Percentiles rank a stretch among this genome's conserved stretches.
Conservation (phyloP, 1,140 invertebrate genomes). For the Orussus abietinus region DNA sequence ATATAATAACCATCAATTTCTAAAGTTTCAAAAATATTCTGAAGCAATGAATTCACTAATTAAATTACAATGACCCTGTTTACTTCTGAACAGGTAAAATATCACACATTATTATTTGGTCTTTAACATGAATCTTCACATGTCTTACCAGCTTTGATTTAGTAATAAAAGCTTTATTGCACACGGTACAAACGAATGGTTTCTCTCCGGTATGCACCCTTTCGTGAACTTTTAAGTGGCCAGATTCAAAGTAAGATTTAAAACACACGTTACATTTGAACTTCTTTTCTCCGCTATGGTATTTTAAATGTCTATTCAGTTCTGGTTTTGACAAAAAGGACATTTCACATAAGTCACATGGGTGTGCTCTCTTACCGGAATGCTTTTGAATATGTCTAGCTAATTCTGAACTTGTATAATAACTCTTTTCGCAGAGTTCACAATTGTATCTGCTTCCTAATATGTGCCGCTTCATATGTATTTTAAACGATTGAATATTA, state of each 20-base stretch:
- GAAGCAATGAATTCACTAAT: too few relatives aligned
- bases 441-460: conserved; percentile 26
- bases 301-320: conserved; percentile 33
- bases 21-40: too few relatives aligned
- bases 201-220: conserved; percentile 53
- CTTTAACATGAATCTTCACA: conserved; percentile 27
- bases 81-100: too few relatives aligned
- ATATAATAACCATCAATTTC: too few relatives aligned
- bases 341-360: conserved; percentile 29
- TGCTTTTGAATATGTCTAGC: conserved; percentile 34
- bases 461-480: conserved; percentile 49
- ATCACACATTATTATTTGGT: too few relatives aligned
- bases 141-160: conserved; percentile 35
- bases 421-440: conserved; percentile 28
- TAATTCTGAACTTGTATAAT: conserved; percentile 35
- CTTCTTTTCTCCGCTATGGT: conserved; percentile 33
- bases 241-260: conserved; percentile 39
- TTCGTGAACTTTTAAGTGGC: conserved; percentile 55
- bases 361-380: conserved; percentile 26
- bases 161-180: conserved; percentile 44
- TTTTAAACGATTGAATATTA: conserved; percentile 44
- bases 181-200: conserved; percentile 44
- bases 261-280: conserved; percentile 54
- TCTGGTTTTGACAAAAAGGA: conserved; percentile 36
- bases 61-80: too few relatives aligned